Evolutionary conservation across 2,888 invertebrate genomes (phyloP).

Genomic region (Catocala sponsa): DNA sequence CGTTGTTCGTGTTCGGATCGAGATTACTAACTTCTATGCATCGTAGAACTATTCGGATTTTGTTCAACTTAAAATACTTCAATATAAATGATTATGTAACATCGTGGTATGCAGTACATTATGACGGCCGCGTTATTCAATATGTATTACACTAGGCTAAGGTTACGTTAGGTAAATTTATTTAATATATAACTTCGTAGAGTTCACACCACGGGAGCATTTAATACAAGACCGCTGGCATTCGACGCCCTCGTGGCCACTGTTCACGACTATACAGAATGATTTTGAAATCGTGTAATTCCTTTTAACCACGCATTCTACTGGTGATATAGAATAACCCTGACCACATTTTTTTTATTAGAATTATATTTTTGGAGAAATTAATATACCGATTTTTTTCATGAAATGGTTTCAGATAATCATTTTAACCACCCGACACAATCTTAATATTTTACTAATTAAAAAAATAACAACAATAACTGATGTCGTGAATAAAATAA

Average conservation of each 20-base stretch:
- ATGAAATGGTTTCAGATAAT: too few species aligned
- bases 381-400: too few species aligned
- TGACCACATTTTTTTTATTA: too few species aligned
- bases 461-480: too few species aligned
- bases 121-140: conserved; percentile 48
- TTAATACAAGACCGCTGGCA: conserved; percentile 64
- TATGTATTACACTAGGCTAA: conserved; percentile 62
- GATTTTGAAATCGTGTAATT: too few species aligned
- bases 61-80: conserved; percentile 52
- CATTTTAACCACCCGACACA: too few species aligned
- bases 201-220: conserved; percentile 67
- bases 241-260: conserved; percentile 28
- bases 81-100: conserved; percentile 33
- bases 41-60: conserved; percentile 13
- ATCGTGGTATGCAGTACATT: conserved; percentile 33
- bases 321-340: too few species aligned
- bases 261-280: conserved; percentile 17
- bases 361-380: too few species aligned
- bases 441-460: too few species aligned
- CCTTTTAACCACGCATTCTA: too few species aligned
- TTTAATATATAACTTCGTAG: conserved; percentile 64
- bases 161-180: conserved; percentile 61
- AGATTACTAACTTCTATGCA: conserved; percentile 24
- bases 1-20: conserved; percentile 3
- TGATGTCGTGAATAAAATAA: too few species aligned